Evolutionary conservation across 2,113 vertebrate genomes (phyloP).

Genomic region (Axis porcinus): DNA sequence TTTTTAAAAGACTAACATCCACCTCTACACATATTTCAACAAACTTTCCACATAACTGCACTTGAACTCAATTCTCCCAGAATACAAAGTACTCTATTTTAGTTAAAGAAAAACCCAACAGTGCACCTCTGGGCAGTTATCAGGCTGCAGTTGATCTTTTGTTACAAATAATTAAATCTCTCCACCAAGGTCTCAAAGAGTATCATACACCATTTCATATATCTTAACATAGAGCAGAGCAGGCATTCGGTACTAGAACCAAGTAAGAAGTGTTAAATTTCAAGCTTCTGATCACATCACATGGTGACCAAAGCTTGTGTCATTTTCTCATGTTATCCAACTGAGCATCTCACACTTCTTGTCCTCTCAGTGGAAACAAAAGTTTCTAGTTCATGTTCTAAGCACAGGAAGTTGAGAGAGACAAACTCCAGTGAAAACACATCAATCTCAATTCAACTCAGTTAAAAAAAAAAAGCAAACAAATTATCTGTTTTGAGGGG

Average conservation of each 20-base stretch:
- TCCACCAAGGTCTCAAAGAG: not conserved
- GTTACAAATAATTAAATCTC: slow-evolving; percentile 49
- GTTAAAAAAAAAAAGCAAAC: slow-evolving; percentile 11
- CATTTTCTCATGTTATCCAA: not conserved
- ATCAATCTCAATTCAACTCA: slow-evolving; percentile 40
- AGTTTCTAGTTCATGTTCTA: not conserved
- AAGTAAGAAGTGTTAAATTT: slow-evolving; percentile 22
- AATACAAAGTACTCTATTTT: slow-evolving; percentile 50
- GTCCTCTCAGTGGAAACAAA: not conserved
- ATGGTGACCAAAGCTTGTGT: not conserved
- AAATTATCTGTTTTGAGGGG: slow-evolving; percentile 52
- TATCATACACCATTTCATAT: slow-evolving; percentile 10
- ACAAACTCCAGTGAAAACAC: slow-evolving; percentile 56
- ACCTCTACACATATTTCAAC: not conserved
- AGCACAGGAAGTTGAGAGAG: slow-evolving; percentile 45
- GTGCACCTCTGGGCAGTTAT: not conserved
- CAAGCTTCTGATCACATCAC: not conserved
- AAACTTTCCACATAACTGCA: slow-evolving; percentile 15
- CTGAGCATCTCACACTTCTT: not conserved
- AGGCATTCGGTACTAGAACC: not conserved
- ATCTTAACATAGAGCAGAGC: slow-evolving; percentile 26
- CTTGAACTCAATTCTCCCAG: not conserved
- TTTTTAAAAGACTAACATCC: not conserved
- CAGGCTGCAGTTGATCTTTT: slow-evolving; percentile 60
- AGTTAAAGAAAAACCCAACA: slow-evolving; percentile 41